Evolutionary conservation across 2,113 vertebrate species (phyloP), one percentile per base, ranked within the genome.

Genomic region (Zootoca vivipara): DNA sequence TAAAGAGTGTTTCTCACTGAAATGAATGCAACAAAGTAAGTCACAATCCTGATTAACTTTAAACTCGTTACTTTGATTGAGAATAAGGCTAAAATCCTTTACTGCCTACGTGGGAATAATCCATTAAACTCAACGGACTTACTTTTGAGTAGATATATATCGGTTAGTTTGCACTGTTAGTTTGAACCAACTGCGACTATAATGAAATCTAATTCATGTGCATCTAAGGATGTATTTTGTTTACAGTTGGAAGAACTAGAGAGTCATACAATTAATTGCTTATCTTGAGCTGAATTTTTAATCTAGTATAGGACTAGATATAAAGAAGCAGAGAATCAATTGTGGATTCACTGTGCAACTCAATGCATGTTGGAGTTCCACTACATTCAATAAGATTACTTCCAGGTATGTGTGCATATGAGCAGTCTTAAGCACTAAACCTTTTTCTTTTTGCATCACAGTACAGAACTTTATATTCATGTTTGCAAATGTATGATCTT

Each of bases 391-490:
- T 20, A 69, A 28, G 28, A 10, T 18, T 82, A 26, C 35, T 10
- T 82, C 80, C 35, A 33, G 15, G 10, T 69, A 82, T 42, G 35
- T n/a, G 40, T 42, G 64, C 64, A 67, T 30, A 69, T 40, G 35
- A 42, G 46, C 16, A 30, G 28, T 3, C 78, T 20, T 42, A 78
- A 86, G 46, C 28, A 73, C 38, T 28, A 67, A 3, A 0, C 5
- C 15, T 7, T 42, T 42, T 42, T 42, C 42, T 42, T 42, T 81
- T 72, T 58, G n/a, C 33, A 35, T 65, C 15, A 75, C 87, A 92
- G n/a, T 90, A 69, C 56, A 87, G 38, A 89, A 81, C 89, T 94
- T 88, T 62, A 10, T 84, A 46, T 90, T 74, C 30, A 70, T 65
- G 35, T 62, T 85, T 52, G 46, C 20, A 80, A 42, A 82, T n/a